Conservation (phyloP, 1,140 invertebrate species). For the Plectus sambesii region DNA sequence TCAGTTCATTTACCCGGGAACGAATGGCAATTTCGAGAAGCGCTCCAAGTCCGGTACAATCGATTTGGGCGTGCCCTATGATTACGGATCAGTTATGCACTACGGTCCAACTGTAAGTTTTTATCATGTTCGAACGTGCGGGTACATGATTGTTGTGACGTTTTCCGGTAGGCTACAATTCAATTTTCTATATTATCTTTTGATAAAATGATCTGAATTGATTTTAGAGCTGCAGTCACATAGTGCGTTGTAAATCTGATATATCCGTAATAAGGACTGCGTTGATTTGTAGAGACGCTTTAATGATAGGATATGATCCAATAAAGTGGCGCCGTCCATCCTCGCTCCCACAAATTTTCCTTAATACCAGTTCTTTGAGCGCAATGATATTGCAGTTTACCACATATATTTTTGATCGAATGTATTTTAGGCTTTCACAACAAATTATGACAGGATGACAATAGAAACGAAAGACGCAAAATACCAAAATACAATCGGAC, state of each 20-base stretch:
- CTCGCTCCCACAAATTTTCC: no score
- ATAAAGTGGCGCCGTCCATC: no score
- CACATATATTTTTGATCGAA: conserved; percentile 9
- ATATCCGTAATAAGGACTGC: no score
- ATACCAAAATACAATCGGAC: conserved; percentile 29
- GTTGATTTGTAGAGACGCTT: no score
- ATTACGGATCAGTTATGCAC: conserved; percentile 27
- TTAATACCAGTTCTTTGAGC: no score
- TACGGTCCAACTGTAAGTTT: conserved; percentile 21
- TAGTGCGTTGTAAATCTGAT: no score
- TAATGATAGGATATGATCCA: no score
- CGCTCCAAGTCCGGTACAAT: conserved; percentile 8
- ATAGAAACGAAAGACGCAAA: conserved; percentile 28
- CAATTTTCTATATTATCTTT: not conserved
- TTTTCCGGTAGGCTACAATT: no score
- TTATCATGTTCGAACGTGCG: not conserved
- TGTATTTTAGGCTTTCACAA: conserved; percentile 28
- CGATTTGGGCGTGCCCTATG: conserved; percentile 21
- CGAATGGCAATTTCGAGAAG: conserved; percentile 27
- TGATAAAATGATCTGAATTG: no score
- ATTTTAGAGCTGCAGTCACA: no score
- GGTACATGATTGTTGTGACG: not conserved
- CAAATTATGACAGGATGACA: conserved; percentile 20
- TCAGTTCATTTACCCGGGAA: conserved; percentile 15
- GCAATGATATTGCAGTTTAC: no score